A percentile compares a stretch with the other conserved stretches of the same genome.
These are phyloP conservation scores for Gasterosteus nipponicus DNA, from an alignment of 2,113 vertebrate species.

Conservation along the genomic window DNA sequence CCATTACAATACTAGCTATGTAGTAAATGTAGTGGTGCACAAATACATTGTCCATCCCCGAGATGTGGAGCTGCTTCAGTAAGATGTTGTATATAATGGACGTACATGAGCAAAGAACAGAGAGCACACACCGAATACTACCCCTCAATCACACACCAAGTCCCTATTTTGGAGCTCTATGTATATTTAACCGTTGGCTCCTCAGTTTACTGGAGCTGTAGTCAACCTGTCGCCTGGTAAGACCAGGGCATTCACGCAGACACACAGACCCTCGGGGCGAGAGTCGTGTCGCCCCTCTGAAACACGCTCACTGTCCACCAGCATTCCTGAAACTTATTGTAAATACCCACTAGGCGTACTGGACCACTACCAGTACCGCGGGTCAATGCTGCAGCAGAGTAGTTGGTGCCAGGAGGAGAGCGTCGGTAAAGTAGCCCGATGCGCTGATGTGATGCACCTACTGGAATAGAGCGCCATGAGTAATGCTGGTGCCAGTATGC, in stretches of 20 bases:
- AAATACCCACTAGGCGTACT: conserved; percentile 34
- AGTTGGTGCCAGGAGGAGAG: conserved; percentile 25
- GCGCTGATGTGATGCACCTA: conserved; percentile 54
- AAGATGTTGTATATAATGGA: background rate
- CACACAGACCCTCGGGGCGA: conserved; percentile 15
- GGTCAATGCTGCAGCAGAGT: conserved; percentile 13
- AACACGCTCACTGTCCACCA: conserved; percentile 29
- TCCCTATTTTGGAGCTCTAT: conserved; percentile 60
- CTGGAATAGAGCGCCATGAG: conserved; percentile 50
- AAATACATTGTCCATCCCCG: background rate
- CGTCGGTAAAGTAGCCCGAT: conserved; percentile 36
- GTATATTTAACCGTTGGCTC: conserved; percentile 70
- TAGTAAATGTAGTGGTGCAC: background rate
- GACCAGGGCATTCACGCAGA: conserved; percentile 39
- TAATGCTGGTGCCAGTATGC: conserved; percentile 37
- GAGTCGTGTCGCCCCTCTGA: conserved; percentile 46
- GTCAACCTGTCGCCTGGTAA: conserved; percentile 71
- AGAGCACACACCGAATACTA: background rate
- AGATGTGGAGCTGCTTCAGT: background rate
- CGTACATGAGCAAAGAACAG: background rate
- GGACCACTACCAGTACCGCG: background rate
- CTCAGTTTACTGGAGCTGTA: conserved; percentile 70
- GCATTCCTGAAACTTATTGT: conserved; percentile 55
- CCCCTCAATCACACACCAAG: conserved; percentile 19
- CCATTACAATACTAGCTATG: background rate